These are phyloP conservation scores for Meandrusa payeni DNA, from an alignment of 2,888 invertebrate species.

Conservation along the genomic window DNA sequence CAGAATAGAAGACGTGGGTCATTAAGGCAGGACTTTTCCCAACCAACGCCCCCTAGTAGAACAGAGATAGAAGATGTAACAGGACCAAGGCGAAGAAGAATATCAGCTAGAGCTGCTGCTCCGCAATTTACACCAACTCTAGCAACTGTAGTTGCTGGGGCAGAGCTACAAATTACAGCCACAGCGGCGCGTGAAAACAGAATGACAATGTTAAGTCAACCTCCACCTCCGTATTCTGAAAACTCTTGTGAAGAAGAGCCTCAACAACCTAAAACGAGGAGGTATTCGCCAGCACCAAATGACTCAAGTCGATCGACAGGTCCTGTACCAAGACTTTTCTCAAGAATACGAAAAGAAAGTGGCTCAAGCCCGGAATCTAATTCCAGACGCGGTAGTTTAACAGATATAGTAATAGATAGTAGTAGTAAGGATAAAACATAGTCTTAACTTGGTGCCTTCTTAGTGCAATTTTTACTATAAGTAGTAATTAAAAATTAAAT, in stretches of 20 bases:
- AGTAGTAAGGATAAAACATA: constrained; percentile 64
- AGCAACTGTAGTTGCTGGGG: constrained; percentile 71
- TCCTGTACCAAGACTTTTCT: constrained; percentile 68
- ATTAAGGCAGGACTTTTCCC: constrained; percentile 53
- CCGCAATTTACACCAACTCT: constrained; percentile 70
- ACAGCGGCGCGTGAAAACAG: constrained; percentile 66
- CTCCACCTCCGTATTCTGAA: constrained; percentile 70
- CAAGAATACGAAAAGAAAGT: constrained; percentile 66
- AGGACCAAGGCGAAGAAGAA: constrained; percentile 59
- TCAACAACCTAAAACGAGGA: constrained; percentile 53
- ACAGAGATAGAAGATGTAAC: constrained; percentile 49
- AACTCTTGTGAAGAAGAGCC: constrained; percentile 46
- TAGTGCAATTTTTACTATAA: constrained; percentile 51
- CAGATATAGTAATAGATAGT: constrained; percentile 74
- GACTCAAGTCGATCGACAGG: constrained; percentile 56
- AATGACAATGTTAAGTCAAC: constrained; percentile 67
- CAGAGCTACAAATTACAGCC: constrained; percentile 67
- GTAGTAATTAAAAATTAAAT: constrained; percentile 41
- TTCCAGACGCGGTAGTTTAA: constrained; percentile 68
- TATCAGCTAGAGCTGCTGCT: constrained; percentile 65
- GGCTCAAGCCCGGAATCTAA: constrained; percentile 44
- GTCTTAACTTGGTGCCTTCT: constrained; percentile 50
- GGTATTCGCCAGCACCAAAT: constrained; percentile 69
- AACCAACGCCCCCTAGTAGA: constrained; percentile 45
- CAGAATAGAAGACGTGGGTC: constrained; percentile 58